Percentiles rank a stretch among this genome's conserved stretches.
Evolutionary conservation across 1,140 invertebrate genomes (phyloP).

Genomic region (Pseudoatta argentina): DNA sequence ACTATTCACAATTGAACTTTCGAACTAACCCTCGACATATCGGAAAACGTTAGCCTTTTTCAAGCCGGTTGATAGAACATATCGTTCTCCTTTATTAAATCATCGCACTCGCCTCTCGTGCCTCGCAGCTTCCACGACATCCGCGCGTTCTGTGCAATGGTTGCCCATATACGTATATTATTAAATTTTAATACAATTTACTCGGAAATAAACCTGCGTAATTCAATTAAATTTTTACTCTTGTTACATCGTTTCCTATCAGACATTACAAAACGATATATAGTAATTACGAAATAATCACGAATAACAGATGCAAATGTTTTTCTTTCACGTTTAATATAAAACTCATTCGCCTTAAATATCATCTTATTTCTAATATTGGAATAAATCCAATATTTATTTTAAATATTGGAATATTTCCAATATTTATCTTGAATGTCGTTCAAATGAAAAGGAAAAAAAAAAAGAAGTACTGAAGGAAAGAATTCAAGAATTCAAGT

Average conservation of each 20-base stretch:
- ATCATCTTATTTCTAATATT: background rate
- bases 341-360: conserved; percentile 2
- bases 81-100: conserved; percentile 27
- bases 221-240: conserved; percentile 50
- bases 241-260: background rate
- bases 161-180: background rate
- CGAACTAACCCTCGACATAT: conserved; percentile 22
- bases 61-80: background rate
- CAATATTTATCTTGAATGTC: too few species aligned
- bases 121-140: background rate
- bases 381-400: too few species aligned
- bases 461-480: too few species aligned
- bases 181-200: conserved; percentile 34
- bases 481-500: too few species aligned
- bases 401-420: too few species aligned
- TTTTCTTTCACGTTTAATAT: background rate
- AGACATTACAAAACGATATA: background rate
- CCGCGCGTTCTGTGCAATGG: background rate
- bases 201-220: conserved; percentile 8
- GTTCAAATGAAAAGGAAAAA: too few species aligned
- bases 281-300: conserved; percentile 13
- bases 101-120: background rate
- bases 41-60: conserved; percentile 38
- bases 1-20: conserved; percentile 23
- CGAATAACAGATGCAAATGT: background rate